Conservation (phyloP, 2,888 invertebrate genomes). For the Erpobdella octoculata region DNA sequence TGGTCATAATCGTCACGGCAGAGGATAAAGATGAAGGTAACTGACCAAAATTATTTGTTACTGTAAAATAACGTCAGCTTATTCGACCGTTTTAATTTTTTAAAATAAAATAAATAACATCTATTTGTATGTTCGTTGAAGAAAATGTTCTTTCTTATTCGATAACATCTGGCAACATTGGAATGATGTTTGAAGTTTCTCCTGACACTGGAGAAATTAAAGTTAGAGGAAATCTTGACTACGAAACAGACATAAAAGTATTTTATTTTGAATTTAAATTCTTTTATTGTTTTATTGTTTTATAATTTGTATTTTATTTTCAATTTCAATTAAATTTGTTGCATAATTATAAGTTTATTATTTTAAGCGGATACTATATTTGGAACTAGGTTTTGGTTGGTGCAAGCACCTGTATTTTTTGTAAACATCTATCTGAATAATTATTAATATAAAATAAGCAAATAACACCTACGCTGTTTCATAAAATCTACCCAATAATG, state of each 20-base stretch:
- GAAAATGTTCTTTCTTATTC: conserved; percentile 72
- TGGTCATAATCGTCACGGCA: conserved; percentile 86
- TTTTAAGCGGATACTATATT: neutral
- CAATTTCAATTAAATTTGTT: neutral
- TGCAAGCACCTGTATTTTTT: too few species aligned
- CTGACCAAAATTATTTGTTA: too few species aligned
- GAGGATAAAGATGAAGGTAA: conserved; percentile 80
- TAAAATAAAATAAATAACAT: neutral
- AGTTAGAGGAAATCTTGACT: conserved; percentile 39
- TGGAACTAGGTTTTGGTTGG: too few species aligned
- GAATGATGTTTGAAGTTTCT: conserved; percentile 92
- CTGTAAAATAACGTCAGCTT: too few species aligned
- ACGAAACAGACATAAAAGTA: conserved; percentile 37
- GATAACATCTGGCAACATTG: conserved; percentile 97
- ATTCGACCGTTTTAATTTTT: too few species aligned
- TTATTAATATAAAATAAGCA: too few species aligned
- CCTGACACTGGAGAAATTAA: conserved; percentile 82
- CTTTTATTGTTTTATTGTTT: neutral
- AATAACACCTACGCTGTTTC: too few species aligned
- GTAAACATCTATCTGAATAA: too few species aligned
- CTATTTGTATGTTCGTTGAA: conserved; percentile 12
- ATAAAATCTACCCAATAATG: too few species aligned
- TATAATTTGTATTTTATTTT: neutral
- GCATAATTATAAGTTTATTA: neutral
- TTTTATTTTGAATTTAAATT: neutral